phyloP scores from a whole-genome alignment of 2,113 vertebrate species.

The Scatophagus argus region DNA sequence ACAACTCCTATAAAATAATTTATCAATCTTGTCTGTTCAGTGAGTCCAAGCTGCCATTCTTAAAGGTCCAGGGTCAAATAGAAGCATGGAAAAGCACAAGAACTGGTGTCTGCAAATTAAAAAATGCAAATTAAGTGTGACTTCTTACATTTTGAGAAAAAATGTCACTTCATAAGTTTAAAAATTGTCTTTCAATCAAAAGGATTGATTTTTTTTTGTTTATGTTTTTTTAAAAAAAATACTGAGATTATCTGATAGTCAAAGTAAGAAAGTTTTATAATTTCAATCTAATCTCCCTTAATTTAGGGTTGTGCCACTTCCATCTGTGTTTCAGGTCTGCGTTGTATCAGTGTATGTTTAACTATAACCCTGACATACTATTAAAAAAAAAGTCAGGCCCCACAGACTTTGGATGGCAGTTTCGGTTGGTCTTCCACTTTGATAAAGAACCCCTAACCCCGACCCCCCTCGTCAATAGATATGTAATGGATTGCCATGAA shows the following conservation, averaged over 20 bases:
- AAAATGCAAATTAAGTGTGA: background rate
- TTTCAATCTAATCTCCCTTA: too few species aligned
- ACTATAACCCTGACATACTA: too few species aligned
- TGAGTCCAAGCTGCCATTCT: background rate
- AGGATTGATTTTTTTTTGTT: too few species aligned
- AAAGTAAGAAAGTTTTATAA: too few species aligned
- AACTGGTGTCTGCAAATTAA: background rate
- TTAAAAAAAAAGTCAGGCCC: too few species aligned
- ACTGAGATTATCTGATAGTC: too few species aligned
- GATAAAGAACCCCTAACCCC: too few species aligned
- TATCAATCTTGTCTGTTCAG: background rate
- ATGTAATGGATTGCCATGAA: background rate
- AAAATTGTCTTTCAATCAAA: background rate
- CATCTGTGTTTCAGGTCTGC: too few species aligned
- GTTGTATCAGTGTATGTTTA: too few species aligned
- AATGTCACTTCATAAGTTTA: background rate
- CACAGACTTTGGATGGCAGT: background rate
- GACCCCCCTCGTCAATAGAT: too few species aligned
- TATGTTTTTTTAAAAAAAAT: too few species aligned
- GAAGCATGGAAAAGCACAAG: background rate
- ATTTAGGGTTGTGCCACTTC: too few species aligned
- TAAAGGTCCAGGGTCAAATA: background rate
- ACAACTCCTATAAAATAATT: background rate
- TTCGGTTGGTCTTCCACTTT: background rate
- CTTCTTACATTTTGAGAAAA: background rate